phyloP scores from a whole-genome alignment of 1,140 invertebrate species.

The Choristoneura fumiferana region DNA sequence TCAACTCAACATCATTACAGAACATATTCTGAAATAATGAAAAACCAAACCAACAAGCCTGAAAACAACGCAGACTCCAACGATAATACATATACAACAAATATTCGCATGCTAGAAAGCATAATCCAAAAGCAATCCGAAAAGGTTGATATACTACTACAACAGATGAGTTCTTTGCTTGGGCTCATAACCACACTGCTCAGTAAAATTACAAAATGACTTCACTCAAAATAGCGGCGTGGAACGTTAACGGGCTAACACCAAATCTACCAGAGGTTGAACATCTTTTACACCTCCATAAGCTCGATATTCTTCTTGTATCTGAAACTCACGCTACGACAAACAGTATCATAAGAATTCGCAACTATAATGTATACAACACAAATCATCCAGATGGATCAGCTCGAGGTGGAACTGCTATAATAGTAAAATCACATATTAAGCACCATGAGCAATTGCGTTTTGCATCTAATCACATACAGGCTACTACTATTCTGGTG shows the following conservation, averaged over 20 bases:
- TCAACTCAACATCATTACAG: too few species aligned
- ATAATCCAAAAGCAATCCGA: not conserved
- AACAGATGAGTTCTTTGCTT: not conserved
- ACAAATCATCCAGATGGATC: conserved; percentile 8
- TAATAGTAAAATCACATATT: not conserved
- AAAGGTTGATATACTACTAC: not conserved
- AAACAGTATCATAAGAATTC: not conserved
- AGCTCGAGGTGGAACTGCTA: conserved; percentile 1
- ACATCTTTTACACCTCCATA: not conserved
- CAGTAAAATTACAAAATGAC: not conserved
- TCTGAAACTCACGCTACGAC: conserved; percentile 16
- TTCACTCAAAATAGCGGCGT: not conserved
- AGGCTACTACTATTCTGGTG: conserved; percentile 6
- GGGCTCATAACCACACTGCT: not conserved
- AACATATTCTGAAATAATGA: too few species aligned
- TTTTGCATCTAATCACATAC: not conserved
- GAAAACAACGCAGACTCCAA: too few species aligned
- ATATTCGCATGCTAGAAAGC: too few species aligned
- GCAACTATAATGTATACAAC: conserved; percentile 8
- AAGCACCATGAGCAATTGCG: not conserved
- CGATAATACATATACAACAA: too few species aligned
- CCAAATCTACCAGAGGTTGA: not conserved
- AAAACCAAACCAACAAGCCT: too few species aligned
- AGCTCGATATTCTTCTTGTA: conserved; percentile 10
- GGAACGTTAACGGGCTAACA: conserved; percentile 17